A percentile compares a stretch with the other conserved stretches of the same genome.
Conservation (phyloP, 2,888 invertebrate genomes). For the Sussaba pulchella region DNA sequence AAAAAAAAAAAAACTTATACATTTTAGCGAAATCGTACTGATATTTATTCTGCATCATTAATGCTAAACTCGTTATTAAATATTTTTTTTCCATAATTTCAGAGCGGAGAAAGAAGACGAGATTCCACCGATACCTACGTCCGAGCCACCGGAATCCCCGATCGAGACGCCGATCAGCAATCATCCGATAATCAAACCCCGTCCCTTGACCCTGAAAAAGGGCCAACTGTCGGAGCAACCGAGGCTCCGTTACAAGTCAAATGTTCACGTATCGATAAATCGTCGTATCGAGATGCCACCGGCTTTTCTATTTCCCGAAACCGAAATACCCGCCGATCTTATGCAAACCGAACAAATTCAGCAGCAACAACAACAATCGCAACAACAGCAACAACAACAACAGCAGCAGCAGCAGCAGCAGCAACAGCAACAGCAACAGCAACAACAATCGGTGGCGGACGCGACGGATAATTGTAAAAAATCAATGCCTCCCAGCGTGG, state of each 20-base stretch:
- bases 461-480: conserved; percentile 74
- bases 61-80: too few species aligned
- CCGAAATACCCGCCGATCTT: conserved; percentile 88
- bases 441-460: conserved; percentile 71
- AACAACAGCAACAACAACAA: conserved; percentile 71
- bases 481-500: conserved; percentile 47
- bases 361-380: conserved; percentile 76
- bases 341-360: conserved; percentile 83
- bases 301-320: conserved; percentile 92
- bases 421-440: conserved; percentile 72
- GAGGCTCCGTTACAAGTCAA: conserved; percentile 88
- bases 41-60: too few species aligned
- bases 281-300: conserved; percentile 93
- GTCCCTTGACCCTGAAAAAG: conserved; percentile 93
- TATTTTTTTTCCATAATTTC: conserved; percentile 39
- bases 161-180: conserved; percentile 77
- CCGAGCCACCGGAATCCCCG: conserved; percentile 83
- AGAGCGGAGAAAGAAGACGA: conserved; percentile 81
- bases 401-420: conserved; percentile 58
- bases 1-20: too few species aligned
- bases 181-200: conserved; percentile 89
- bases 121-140: conserved; percentile 82
- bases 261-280: conserved; percentile 89
- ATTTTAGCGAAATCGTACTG: too few species aligned
- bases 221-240: conserved; percentile 93